Evolutionary conservation across 2,888 invertebrate species (phyloP).

Genomic region (Nasonovia ribisnigri): DNA sequence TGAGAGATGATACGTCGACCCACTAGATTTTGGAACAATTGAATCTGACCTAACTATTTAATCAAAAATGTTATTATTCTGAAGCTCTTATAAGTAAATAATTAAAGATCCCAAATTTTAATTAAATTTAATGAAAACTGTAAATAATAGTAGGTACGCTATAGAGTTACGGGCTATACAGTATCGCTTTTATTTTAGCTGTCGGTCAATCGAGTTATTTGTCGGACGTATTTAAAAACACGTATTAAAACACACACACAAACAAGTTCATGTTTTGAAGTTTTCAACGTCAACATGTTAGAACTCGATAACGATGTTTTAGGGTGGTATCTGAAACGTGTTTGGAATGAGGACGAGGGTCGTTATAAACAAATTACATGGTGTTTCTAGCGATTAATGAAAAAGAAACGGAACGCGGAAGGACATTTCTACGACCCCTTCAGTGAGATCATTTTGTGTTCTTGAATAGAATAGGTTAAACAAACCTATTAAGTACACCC

Average conservation of each 20-base stretch:
- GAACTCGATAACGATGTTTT: background rate
- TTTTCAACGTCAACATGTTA: background rate
- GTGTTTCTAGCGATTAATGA: background rate
- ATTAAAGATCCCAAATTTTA: background rate
- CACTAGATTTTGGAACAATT: background rate
- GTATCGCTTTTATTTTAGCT: background rate
- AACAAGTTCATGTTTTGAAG: background rate
- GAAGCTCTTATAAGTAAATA: background rate
- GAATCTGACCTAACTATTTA: slow-evolving; percentile 1
- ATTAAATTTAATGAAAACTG: background rate
- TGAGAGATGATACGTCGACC: background rate
- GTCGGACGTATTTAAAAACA: background rate
- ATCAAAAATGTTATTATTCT: background rate
- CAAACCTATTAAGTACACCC: background rate
- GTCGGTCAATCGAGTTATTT: background rate
- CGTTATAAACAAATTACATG: background rate
- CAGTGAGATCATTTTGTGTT: background rate
- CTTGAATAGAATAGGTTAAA: background rate
- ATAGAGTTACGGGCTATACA: background rate
- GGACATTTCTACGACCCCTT: background rate
- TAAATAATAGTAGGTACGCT: background rate
- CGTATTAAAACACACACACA: background rate
- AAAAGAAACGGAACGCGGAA: background rate
- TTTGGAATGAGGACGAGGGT: background rate
- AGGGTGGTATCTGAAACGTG: background rate